Conservation (phyloP, 1,140 invertebrate species). For the Conus ventricosus region DNA sequence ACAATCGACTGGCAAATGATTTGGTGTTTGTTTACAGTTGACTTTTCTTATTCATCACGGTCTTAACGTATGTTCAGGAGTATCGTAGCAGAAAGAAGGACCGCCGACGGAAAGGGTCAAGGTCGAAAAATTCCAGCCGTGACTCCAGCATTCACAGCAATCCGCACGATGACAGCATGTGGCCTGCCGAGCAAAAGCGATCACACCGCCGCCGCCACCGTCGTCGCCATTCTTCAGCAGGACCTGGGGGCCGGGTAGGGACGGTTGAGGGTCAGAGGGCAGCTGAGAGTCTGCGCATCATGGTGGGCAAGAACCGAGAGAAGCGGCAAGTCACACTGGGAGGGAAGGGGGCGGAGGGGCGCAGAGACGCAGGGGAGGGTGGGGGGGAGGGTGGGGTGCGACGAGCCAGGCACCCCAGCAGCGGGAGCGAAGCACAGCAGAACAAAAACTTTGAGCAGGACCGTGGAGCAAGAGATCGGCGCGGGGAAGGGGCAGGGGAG, state of each 20-base stretch:
- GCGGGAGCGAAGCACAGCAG: slow-evolving; percentile 8
- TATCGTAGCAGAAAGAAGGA: slow-evolving; percentile 42
- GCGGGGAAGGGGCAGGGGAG: slow-evolving; percentile 3
- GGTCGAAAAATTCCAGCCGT: slow-evolving; percentile 36
- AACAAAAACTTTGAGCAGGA: slow-evolving; percentile 20
- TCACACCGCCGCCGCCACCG: slow-evolving; percentile 32
- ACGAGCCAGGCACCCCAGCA: not conserved
- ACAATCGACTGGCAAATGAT: too few species aligned
- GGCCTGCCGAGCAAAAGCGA: slow-evolving; percentile 20
- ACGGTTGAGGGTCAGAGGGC: slow-evolving; percentile 34
- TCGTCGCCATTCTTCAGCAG: slow-evolving; percentile 46
- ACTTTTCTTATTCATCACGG: too few species aligned
- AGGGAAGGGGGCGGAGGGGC: slow-evolving; percentile 21
- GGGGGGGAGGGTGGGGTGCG: slow-evolving; percentile 26
- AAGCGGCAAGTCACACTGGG: slow-evolving; percentile 38
- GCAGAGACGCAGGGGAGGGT: slow-evolving; percentile 1
- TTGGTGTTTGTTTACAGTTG: too few species aligned
- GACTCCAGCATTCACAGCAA: slow-evolving; percentile 48
- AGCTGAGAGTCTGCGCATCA: slow-evolving; percentile 31
- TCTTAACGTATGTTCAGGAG: not conserved
- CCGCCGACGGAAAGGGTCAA: slow-evolving; percentile 27
- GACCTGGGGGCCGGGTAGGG: slow-evolving; percentile 14
- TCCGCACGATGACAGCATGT: slow-evolving; percentile 31
- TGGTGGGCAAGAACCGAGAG: slow-evolving; percentile 40
- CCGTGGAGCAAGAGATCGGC: slow-evolving; percentile 24